These are phyloP conservation scores for Loxodonta africana DNA, from an alignment of 2,113 vertebrate genomes.

Conservation along the genomic window DNA sequence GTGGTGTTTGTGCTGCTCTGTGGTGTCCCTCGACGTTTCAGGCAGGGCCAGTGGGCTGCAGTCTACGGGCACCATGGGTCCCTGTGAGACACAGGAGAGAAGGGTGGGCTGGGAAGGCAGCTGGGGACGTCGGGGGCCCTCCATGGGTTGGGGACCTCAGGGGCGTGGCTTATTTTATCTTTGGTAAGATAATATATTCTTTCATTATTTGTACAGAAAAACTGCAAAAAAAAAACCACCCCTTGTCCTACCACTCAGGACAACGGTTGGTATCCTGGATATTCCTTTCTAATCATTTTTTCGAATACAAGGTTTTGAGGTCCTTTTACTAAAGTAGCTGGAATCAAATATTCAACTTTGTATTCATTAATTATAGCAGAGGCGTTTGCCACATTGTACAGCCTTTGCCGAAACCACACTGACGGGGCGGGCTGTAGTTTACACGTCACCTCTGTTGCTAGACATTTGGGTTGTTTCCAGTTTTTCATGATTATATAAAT, in stretches of 20 bases:
- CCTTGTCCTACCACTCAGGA: not conserved
- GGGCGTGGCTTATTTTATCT: not conserved
- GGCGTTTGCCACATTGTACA: accelerated
- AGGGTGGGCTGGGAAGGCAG: not conserved
- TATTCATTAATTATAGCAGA: not conserved
- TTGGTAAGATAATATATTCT: not conserved
- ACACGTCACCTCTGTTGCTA: accelerated
- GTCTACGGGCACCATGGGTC: not conserved
- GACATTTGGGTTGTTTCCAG: not conserved
- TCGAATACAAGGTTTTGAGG: not conserved
- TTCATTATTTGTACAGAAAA: not conserved
- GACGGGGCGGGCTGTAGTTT: too few relatives aligned
- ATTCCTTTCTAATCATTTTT: not conserved
- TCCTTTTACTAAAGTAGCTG: not conserved
- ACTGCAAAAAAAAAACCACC: not conserved
- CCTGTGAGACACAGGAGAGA: slow-evolving; percentile 46
- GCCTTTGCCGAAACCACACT: not conserved
- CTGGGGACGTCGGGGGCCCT: not conserved
- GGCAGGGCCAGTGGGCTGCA: not conserved
- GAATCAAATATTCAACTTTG: not conserved
- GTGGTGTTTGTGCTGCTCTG: slow-evolving; percentile 57
- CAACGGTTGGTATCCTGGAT: not conserved
- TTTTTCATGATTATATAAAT: not conserved
- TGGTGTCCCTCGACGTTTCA: accelerated
- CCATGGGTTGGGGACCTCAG: not conserved